Evolutionary conservation across 2,888 invertebrate genomes (phyloP), one percentile per base, ranked within the genome.

Genomic region (Eurytoma californica): DNA sequence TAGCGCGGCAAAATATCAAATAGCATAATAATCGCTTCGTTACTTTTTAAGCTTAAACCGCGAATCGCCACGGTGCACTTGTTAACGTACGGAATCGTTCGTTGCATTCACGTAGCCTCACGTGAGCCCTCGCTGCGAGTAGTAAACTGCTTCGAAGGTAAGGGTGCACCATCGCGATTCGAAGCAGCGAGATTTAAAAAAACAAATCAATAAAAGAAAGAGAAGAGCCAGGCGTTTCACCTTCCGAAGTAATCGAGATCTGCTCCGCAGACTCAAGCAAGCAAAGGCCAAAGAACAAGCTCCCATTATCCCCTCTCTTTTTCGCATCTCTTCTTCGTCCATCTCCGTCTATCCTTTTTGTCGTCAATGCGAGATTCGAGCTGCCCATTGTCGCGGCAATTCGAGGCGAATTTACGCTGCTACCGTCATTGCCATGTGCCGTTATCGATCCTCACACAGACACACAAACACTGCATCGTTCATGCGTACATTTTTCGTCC

Each of bases 241-340:
- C 79, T 79, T 75, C 79, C 65, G 47, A 75, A 75, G 75, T 79
- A 70, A 79, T 79, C 28, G 30, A 65, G 49, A 74, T 69, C 55
- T 39, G 3, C 18, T 20, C 28, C 18, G 39, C 13, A 16, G 51
- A 67, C 18, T 39, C 47, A 66, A n/a, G 30, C 39, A 69, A 68
- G 30, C 69, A 74, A 72, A 80, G 79, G 72, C 79, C 79, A 76
- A 75, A 72, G 75, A 80, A 76, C 72, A 67, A 39, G 67, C 72
- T 72, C 79, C 30, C 20, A 16, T 28, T 28, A 39, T n/a, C 3
- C 49, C 13, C 18, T n/a, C 14, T 20, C 18, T 18, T 30, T 14
- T 51, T 39, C 39, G 9, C 9, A 60, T n/a, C 18, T 66, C 47
- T 73, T 16, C 60, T 39, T 53, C 24, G 28, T 74, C n/a, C 9